Evolutionary conservation across 2,888 invertebrate species (phyloP).

Genomic region (Eutolmus rufibarbis): DNA sequence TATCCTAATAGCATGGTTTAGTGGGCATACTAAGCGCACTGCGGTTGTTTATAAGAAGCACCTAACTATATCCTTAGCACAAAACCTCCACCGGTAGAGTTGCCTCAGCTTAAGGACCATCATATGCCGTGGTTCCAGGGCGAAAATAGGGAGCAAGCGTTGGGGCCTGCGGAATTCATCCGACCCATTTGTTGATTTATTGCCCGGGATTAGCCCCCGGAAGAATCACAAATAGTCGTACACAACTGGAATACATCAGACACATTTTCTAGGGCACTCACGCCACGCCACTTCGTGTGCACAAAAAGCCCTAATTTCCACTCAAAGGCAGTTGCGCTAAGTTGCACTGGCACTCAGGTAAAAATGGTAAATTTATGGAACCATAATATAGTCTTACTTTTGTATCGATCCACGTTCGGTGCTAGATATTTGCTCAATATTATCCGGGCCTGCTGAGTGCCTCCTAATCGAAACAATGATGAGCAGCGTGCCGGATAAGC

Average conservation of each 20-base stretch:
- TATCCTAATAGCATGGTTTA: neutral
- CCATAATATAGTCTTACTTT: neutral
- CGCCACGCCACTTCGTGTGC: neutral
- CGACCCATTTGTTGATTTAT: neutral
- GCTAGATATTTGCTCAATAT: neutral
- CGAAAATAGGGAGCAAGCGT: neutral
- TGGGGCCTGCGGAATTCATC: neutral
- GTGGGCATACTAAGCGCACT: neutral
- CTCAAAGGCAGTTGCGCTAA: neutral
- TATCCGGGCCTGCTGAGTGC: neutral
- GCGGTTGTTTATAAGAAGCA: neutral
- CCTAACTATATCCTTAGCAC: neutral
- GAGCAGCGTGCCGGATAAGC: neutral
- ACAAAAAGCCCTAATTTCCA: neutral
- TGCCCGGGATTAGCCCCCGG: neutral
- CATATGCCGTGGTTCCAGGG: neutral
- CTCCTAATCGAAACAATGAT: neutral
- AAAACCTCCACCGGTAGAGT: neutral
- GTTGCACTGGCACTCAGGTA: neutral
- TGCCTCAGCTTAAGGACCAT: neutral
- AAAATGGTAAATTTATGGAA: neutral
- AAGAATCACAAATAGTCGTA: neutral
- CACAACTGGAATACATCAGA: neutral
- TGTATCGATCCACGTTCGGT: neutral
- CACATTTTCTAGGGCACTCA: neutral